Conservation (phyloP, 2,113 vertebrate species). For the Phoenicopterus ruber region DNA sequence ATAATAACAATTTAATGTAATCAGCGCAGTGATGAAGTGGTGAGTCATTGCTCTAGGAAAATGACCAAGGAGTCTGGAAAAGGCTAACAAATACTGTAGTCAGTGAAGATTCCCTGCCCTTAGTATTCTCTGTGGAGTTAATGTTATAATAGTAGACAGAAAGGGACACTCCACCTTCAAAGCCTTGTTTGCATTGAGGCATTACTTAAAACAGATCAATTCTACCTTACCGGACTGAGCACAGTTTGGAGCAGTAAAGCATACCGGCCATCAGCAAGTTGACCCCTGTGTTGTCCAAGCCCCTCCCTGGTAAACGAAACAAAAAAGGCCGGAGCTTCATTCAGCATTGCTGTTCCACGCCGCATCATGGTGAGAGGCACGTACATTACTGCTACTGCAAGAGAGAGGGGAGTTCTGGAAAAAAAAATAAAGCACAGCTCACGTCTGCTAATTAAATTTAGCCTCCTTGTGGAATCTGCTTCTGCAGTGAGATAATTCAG, state of each 20-base stretch:
- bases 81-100: not conserved
- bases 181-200: not conserved
- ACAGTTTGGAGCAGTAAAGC: not conserved
- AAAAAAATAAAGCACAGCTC: not conserved
- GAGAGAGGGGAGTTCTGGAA: not conserved
- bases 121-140: not conserved
- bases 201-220: not conserved
- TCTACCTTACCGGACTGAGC: not conserved
- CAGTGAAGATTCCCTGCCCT: not conserved
- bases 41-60: slow-evolving; percentile 22
- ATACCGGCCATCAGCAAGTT: not conserved
- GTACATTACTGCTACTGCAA: not conserved
- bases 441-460: not conserved
- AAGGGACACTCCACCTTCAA: not conserved
- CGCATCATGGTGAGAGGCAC: not conserved
- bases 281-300: not conserved
- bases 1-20: not conserved
- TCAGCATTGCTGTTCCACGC: not conserved
- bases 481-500: not conserved
- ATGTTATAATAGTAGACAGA: not conserved
- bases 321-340: not conserved
- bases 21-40: not conserved
- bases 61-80: slow-evolving; percentile 21
- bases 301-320: not conserved
- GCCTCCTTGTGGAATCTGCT: not conserved